Evolutionary conservation across 2,797 vertebrate species (phyloP), one percentile per base, ranked within the genome.

Genomic region (Anniella stebbinsi): DNA sequence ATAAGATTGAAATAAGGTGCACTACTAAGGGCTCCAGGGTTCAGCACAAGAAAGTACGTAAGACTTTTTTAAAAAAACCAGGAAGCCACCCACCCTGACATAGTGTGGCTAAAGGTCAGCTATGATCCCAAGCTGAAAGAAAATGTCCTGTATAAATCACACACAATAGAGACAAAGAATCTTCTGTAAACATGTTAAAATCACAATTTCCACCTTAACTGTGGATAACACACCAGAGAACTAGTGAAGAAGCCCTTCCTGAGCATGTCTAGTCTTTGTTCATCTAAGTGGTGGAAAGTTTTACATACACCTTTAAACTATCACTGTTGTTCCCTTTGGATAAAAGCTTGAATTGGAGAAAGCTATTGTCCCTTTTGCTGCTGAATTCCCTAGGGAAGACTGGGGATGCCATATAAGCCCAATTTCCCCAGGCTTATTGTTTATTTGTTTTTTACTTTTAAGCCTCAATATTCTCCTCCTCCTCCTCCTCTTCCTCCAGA

Each of bases 1-100:
- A 84, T 54, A 93, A 93, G 38, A 63, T 92, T 92, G 73, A 89
- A 95, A 92, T 96, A 96, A 96, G 96, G 96, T 96, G 95, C 95
- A 92, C 85, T 92, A 95, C 90, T 66, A 93, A 93, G 84, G 93
- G 86, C 86, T 95, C 86, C 89, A 86, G 69, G 88, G 88, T 86
- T 83, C 91, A 93, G 82, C n/a, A 75, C 81, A 95, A 92, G 21
- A 93, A 38, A 93, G 91, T 2, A 87, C 21, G 73, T 18, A 91
- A 82, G 48, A 15, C 0, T 51, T 41, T 94, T 92, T 33, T 6
- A 51, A 25, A 1, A 45, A 88, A 89, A 73, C 76, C 87, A 90
- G 93, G 90, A 93, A 94, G 92, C 86, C 90, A 91, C 83, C 80
- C 33, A 87, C n/a, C 82, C 82, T 4, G 76, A 87, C 75, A 89